Conservation (phyloP, 1,140 invertebrate species). For the Drosophila arizonae region DNA sequence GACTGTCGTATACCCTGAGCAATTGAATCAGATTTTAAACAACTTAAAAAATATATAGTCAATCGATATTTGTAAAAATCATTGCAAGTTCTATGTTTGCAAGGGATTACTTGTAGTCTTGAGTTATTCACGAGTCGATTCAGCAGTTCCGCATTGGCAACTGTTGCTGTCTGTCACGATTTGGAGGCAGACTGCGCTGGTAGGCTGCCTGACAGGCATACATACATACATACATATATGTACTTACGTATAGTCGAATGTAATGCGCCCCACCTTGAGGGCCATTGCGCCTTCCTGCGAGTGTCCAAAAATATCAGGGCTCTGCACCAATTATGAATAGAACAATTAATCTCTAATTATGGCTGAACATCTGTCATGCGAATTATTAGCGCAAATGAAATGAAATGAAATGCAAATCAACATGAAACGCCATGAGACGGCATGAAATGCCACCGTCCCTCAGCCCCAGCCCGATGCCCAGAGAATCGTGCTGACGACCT, state of each 20-base stretch:
- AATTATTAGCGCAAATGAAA: slow-evolving; percentile 65
- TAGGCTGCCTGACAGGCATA: background rate
- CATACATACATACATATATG: no score
- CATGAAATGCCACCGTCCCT: slow-evolving; percentile 43
- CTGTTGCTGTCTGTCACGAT: slow-evolving; percentile 64
- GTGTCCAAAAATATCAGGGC: slow-evolving; percentile 72
- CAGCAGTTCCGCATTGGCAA: slow-evolving; percentile 63
- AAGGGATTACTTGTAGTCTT: slow-evolving; percentile 10
- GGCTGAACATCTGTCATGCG: slow-evolving; percentile 77
- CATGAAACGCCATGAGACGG: slow-evolving; percentile 26
- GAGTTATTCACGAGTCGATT: background rate
- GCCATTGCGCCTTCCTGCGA: slow-evolving; percentile 53
- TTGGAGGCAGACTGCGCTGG: slow-evolving; percentile 6
- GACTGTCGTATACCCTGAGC: no score
- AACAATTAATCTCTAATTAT: slow-evolving; percentile 82
- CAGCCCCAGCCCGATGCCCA: background rate
- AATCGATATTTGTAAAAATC: no score
- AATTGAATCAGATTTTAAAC: no score
- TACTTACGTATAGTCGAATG: background rate
- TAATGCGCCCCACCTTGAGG: slow-evolving; percentile 48
- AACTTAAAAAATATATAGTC: no score
- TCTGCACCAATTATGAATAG: slow-evolving; percentile 77
- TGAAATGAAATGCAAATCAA: slow-evolving; percentile 65
- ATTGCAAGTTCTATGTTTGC: no score
- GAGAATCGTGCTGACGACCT: slow-evolving; percentile 56